phyloP scores from a whole-genome alignment of 2,888 invertebrate species.

The Sisyra terminalis region DNA sequence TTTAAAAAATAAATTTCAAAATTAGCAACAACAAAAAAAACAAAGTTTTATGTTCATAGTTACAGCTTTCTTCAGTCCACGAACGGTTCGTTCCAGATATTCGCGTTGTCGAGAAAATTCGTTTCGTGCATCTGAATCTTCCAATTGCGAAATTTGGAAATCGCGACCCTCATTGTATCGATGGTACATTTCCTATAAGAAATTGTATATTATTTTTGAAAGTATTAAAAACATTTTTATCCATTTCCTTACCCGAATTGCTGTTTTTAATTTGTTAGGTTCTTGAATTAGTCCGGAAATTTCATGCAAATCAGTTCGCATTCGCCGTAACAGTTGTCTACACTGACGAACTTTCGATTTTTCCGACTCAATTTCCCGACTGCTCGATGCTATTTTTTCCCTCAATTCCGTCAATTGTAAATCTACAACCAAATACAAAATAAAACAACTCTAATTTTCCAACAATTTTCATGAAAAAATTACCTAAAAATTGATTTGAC shows the following conservation, averaged over 20 bases:
- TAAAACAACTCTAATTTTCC: conserved; percentile 1
- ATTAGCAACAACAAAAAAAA: background rate
- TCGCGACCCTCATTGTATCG: conserved; percentile 56
- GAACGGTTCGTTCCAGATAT: conserved; percentile 55
- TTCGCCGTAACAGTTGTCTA: conserved; percentile 48
- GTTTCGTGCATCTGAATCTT: conserved; percentile 53
- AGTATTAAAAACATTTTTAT: background rate
- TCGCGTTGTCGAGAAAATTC: conserved; percentile 69
- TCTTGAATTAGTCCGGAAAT: conserved; percentile 66
- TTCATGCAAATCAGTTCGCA: conserved; percentile 67
- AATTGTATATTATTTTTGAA: conserved; percentile 2
- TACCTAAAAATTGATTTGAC: conserved; percentile 44
- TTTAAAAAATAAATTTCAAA: conserved; percentile 15
- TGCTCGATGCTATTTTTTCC: conserved; percentile 58
- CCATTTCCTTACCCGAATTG: conserved; percentile 34
- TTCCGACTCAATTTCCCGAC: conserved; percentile 52
- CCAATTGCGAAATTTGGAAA: conserved; percentile 44
- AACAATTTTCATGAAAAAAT: conserved; percentile 1
- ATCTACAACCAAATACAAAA: conserved; percentile 30
- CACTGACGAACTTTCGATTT: conserved; percentile 39
- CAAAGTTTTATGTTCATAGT: background rate
- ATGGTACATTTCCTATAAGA: conserved; percentile 39
- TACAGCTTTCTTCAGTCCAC: conserved; percentile 29
- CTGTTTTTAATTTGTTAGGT: conserved; percentile 40
- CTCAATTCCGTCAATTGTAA: conserved; percentile 57